Percentiles rank a stretch among this genome's conserved stretches.
Conservation (phyloP, 2,888 invertebrate species). For the Andrena hattorfiana region DNA sequence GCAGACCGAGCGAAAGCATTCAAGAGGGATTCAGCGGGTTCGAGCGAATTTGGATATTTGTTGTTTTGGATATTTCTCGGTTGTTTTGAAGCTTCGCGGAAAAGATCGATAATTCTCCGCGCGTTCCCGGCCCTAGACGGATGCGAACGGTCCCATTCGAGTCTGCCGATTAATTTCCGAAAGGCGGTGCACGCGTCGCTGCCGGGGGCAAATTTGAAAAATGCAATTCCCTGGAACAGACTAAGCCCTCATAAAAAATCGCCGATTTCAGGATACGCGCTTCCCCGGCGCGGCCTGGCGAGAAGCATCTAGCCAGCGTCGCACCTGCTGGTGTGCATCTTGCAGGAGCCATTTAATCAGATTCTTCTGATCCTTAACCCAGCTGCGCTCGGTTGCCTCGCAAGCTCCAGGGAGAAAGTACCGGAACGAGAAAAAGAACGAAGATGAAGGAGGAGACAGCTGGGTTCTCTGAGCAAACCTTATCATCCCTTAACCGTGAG, state of each 20-base stretch:
- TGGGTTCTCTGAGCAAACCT: constrained; percentile 64
- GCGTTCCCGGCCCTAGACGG: background rate
- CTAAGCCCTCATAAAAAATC: constrained; percentile 49
- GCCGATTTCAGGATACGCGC: constrained; percentile 50
- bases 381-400: constrained; percentile 69
- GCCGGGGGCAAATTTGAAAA: constrained; percentile 17
- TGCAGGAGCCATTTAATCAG: constrained; percentile 71
- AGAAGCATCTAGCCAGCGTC: constrained; percentile 42
- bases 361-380: constrained; percentile 73
- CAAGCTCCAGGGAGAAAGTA: constrained; percentile 27
- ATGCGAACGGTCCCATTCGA: background rate
- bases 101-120: background rate
- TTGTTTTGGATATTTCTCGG: no score
- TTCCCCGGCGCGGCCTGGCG: constrained; percentile 16
- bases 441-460: constrained; percentile 41
- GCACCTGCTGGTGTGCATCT: constrained; percentile 68
- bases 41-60: no score
- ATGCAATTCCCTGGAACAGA: constrained; percentile 23
- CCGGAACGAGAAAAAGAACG: background rate
- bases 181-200: background rate
- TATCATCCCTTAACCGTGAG: constrained; percentile 48
- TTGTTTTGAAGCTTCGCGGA: background rate
- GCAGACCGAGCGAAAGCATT: background rate
- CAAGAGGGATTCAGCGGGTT: no score
- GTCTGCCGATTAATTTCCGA: constrained; percentile 19